phyloP scores from a whole-genome alignment of 35 echinoderm and acorn worm species.

The Strongylocentrotus purpuratus region DNA sequence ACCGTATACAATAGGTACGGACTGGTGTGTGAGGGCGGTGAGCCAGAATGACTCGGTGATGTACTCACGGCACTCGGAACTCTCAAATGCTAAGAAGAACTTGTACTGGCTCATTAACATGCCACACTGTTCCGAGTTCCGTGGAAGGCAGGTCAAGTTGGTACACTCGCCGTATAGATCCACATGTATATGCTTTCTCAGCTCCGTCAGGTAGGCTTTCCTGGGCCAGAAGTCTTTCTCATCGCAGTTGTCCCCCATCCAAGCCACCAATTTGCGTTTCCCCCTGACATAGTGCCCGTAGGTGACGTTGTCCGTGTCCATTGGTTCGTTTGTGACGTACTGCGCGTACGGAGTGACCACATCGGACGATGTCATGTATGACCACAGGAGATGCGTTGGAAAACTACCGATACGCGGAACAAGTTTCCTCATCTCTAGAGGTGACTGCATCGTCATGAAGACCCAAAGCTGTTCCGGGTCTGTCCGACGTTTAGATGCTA shows the following conservation, averaged over 20 bases:
- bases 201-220: slow-evolving; percentile 67
- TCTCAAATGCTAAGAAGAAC: slow-evolving; percentile 84
- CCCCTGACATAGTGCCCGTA: background rate
- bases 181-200: slow-evolving; percentile 65
- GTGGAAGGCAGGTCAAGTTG: slow-evolving; percentile 80
- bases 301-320: background rate
- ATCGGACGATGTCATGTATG: slow-evolving; percentile 60
- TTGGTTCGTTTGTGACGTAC: slow-evolving; percentile 36
- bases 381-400: slow-evolving; percentile 72
- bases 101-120: slow-evolving; percentile 86
- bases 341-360: slow-evolving; percentile 65
- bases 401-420: slow-evolving; percentile 52
- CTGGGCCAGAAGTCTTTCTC: slow-evolving; percentile 84
- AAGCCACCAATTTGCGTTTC: slow-evolving; percentile 74
- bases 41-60: slow-evolving; percentile 85
- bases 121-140: slow-evolving; percentile 69
- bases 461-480: slow-evolving; percentile 70
- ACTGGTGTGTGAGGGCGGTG: slow-evolving; percentile 62
- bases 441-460: slow-evolving; percentile 71
- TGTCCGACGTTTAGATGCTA: background rate
- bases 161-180: slow-evolving; percentile 84
- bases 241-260: slow-evolving; percentile 92
- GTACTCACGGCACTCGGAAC: slow-evolving; percentile 84
- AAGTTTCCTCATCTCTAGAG: slow-evolving; percentile 67
- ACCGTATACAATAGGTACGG: slow-evolving; percentile 84